phyloP scores from a whole-genome alignment of 2,113 vertebrate genomes.

The Campylorhamphus procurvoides region DNA sequence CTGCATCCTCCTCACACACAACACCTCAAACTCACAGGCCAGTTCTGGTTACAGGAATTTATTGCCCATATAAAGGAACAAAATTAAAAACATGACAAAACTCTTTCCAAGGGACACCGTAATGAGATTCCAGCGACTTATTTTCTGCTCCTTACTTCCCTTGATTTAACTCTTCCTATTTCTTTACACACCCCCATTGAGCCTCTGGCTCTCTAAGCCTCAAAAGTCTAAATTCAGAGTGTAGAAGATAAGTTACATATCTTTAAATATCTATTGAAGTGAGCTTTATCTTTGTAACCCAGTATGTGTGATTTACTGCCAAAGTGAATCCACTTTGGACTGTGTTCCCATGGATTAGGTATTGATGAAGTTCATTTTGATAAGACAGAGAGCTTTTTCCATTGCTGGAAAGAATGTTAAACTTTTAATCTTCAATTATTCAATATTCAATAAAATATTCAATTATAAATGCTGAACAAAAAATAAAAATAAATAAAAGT shows the following conservation, averaged over 20 bases:
- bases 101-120: not conserved
- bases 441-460: not conserved
- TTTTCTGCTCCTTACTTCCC: not conserved
- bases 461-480: not conserved
- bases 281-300: not conserved
- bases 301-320: not conserved
- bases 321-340: not conserved
- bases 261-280: not conserved
- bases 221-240: not conserved
- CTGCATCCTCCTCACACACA: not conserved
- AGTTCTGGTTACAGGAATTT: not conserved
- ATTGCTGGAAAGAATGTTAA: not conserved
- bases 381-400: not conserved
- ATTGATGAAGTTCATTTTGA: not conserved
- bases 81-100: not conserved
- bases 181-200: not conserved
- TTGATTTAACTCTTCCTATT: not conserved
- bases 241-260: not conserved
- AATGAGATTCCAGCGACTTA: not conserved
- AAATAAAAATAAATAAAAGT: not conserved
- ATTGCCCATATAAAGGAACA: not conserved
- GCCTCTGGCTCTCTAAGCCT: not conserved
- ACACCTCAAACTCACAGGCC: not conserved
- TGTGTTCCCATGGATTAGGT: not conserved
- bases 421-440: not conserved